Evolutionary conservation across 2,888 invertebrate genomes (phyloP).

Genomic region (Aphidius colemani): DNA sequence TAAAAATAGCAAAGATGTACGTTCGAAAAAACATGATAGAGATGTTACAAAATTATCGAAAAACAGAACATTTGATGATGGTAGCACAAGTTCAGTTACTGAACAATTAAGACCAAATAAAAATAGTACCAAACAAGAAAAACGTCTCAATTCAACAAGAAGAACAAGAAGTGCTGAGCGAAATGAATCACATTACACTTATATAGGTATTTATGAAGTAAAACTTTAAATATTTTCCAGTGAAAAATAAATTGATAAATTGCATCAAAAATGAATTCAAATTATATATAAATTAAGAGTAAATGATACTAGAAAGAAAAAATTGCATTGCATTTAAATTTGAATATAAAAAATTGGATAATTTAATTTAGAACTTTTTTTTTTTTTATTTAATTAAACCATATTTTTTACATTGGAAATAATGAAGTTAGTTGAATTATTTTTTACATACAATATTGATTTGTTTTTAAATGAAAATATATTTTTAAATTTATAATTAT

Average conservation of each 20-base stretch:
- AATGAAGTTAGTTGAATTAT: too few species aligned
- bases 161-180: constrained; percentile 55
- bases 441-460: too few species aligned
- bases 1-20: constrained; percentile 41
- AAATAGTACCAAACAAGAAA: constrained; percentile 45
- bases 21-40: constrained; percentile 41
- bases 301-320: too few species aligned
- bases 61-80: constrained; percentile 43
- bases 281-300: too few species aligned
- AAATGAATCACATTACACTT: constrained; percentile 55
- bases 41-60: constrained; percentile 35
- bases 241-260: not conserved
- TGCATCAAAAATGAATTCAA: too few species aligned
- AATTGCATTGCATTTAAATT: too few species aligned
- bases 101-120: constrained; percentile 41
- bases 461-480: too few species aligned
- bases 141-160: constrained; percentile 48
- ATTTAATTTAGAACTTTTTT: not conserved
- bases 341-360: too few species aligned
- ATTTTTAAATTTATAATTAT: not conserved
- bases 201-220: constrained; percentile 45
- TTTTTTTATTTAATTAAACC: not conserved
- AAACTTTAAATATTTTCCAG: too few species aligned
- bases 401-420: too few species aligned
- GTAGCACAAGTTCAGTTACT: constrained; percentile 45